These are phyloP conservation scores for Lepidocyrtoides sp. DNA, from an alignment of 2,888 invertebrate genomes.

Conservation along the genomic window DNA sequence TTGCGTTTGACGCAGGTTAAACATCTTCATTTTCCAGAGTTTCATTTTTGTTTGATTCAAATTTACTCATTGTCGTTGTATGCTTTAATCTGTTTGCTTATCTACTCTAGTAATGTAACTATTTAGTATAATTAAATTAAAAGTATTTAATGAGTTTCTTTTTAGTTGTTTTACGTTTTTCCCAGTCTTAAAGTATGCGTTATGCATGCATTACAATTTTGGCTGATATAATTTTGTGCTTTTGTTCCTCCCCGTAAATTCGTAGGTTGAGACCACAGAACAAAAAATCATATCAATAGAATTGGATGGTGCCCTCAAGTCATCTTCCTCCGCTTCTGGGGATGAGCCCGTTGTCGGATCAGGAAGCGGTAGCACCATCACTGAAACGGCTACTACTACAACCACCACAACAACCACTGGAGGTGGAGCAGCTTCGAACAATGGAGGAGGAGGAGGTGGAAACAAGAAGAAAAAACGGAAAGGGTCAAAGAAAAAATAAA, in stretches of 20 bases:
- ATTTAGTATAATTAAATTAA: no score
- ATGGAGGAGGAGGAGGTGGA: slow-evolving; percentile 73
- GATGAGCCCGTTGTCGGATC: slow-evolving; percentile 40
- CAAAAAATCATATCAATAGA: slow-evolving; percentile 97
- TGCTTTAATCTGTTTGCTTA: no score
- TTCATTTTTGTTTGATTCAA: no score
- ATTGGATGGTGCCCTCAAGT: slow-evolving; percentile 89
- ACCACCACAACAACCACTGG: slow-evolving; percentile 24
- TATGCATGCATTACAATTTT: neutral
- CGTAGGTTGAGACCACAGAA: slow-evolving; percentile 95
- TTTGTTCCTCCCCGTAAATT: slow-evolving; percentile 13
- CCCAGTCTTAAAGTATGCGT: no score
- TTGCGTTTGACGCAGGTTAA: no score
- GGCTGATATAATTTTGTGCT: neutral
- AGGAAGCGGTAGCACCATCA: neutral
- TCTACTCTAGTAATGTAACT: no score
- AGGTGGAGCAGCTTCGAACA: slow-evolving; percentile 85
- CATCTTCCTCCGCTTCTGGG: slow-evolving; percentile 60
- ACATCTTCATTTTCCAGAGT: no score
- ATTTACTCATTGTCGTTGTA: no score
- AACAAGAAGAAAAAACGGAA: slow-evolving; percentile 80
- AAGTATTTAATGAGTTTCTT: no score
- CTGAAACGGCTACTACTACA: slow-evolving; percentile 4
- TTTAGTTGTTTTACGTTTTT: no score
- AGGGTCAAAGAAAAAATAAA: slow-evolving; percentile 82